These are phyloP conservation scores for Cynaeus angustus DNA, from an alignment of 2,888 invertebrate genomes.

Conservation along the genomic window DNA sequence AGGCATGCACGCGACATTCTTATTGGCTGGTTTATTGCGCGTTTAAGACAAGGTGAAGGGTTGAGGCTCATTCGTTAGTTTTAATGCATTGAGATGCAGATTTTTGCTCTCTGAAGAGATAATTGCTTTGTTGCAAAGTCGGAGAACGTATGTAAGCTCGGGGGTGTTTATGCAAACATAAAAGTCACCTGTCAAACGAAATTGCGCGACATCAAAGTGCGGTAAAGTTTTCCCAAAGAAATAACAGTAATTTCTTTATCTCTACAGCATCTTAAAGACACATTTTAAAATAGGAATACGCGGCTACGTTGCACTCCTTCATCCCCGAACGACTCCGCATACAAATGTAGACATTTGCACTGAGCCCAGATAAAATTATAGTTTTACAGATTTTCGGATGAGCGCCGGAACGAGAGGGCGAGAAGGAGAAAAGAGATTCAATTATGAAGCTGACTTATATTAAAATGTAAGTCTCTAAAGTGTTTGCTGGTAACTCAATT, in stretches of 20 bases:
- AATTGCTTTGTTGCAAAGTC: not conserved
- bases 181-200: slow-evolving; percentile 47
- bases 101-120: slow-evolving; percentile 35
- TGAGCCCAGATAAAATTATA: slow-evolving; percentile 61
- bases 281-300: slow-evolving; percentile 48
- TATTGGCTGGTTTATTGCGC: slow-evolving; percentile 66
- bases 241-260: slow-evolving; percentile 52
- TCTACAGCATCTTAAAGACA: slow-evolving; percentile 49
- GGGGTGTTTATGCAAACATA: slow-evolving; percentile 38
- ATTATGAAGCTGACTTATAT: slow-evolving; percentile 64
- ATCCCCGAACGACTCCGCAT: slow-evolving; percentile 58
- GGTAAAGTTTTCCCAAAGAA: slow-evolving; percentile 43
- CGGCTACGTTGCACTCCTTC: slow-evolving; percentile 53
- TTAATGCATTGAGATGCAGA: slow-evolving; percentile 58
- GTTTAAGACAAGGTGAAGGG: slow-evolving; percentile 49
- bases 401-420: slow-evolving; percentile 23
- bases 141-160: not conserved
- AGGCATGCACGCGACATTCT: slow-evolving; percentile 64
- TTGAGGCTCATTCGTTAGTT: slow-evolving; percentile 55
- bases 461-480: slow-evolving; percentile 68
- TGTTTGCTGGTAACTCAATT: slow-evolving; percentile 70
- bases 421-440: slow-evolving; percentile 61
- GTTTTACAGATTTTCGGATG: slow-evolving; percentile 61
- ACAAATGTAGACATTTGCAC: slow-evolving; percentile 62
- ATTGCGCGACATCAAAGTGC: slow-evolving; percentile 22